A percentile compares a stretch with the other conserved stretches of the same genome.
phyloP scores from a whole-genome alignment of 2,888 invertebrate species.

The Parochlus steinenii region DNA sequence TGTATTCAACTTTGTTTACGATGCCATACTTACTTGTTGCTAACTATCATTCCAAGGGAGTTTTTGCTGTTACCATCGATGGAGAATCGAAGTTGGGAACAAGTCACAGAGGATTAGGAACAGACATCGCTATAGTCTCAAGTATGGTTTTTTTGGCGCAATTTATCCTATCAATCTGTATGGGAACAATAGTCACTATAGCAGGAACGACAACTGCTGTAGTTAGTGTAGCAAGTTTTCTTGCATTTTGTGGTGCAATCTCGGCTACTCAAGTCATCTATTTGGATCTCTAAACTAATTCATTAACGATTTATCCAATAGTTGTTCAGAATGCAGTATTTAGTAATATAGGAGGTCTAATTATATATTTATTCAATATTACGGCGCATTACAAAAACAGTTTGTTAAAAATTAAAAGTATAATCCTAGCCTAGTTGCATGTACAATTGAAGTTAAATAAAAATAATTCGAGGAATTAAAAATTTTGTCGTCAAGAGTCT shows the following conservation, averaged over 20 bases:
- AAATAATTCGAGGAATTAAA: too few relatives aligned
- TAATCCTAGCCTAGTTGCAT: too few relatives aligned
- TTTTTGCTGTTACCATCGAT: conserved; percentile 41
- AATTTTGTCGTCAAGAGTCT: too few relatives aligned
- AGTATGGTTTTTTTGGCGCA: conserved; percentile 95
- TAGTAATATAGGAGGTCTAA: too few relatives aligned
- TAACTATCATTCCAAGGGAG: conserved; percentile 81
- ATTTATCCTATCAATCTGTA: conserved; percentile 70
- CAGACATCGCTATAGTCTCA: conserved; percentile 86
- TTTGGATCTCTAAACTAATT: conserved; percentile 50
- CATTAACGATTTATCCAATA: too few relatives aligned
- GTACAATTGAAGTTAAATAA: too few relatives aligned
- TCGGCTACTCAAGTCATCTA: conserved; percentile 80
- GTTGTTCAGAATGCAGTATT: too few relatives aligned
- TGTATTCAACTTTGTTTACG: conserved; percentile 95
- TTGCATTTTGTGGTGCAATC: conserved; percentile 72
- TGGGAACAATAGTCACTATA: conserved; percentile 67
- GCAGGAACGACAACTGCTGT: conserved; percentile 79
- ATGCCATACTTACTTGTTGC: conserved; percentile 92
- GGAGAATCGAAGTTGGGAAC: conserved; percentile 39
- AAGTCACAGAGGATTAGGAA: conserved; percentile 75
- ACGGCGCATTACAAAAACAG: too few relatives aligned
- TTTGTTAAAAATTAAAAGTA: too few relatives aligned
- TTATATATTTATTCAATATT: too few relatives aligned
- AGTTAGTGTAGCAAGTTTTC: conserved; percentile 64